Percentiles rank a stretch among this genome's conserved stretches.
phyloP scores from a whole-genome alignment of 92 coral and sea anemone species.

The Actinostola sp. region DNA sequence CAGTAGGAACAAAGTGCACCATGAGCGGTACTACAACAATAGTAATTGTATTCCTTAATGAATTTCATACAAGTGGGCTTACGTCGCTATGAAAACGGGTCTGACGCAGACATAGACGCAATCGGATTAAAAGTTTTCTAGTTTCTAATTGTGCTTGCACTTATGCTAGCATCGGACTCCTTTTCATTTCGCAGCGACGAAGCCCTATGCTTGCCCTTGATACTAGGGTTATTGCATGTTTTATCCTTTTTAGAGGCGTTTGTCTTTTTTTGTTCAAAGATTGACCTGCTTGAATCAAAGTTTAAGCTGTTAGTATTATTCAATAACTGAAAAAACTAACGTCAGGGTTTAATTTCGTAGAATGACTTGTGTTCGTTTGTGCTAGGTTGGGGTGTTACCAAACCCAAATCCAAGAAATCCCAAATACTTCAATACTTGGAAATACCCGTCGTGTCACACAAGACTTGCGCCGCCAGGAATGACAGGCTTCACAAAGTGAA shows the following conservation, averaged over 20 bases:
- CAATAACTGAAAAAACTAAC: not conserved
- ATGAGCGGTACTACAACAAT: not conserved
- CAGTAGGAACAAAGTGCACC: conserved; percentile 9
- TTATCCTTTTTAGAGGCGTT: too few species aligned
- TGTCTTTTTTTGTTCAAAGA: too few species aligned
- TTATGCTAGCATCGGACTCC: too few species aligned
- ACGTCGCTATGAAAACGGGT: not conserved
- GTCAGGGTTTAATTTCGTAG: too few species aligned
- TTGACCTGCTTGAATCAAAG: too few species aligned
- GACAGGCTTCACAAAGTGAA: not conserved
- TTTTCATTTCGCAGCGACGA: too few species aligned
- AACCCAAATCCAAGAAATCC: not conserved
- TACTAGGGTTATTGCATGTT: too few species aligned
- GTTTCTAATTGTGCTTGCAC: too few species aligned
- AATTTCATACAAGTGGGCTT: not conserved
- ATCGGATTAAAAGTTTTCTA: too few species aligned
- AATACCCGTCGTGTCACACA: conserved; percentile 12
- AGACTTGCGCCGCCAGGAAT: conserved; percentile 3
- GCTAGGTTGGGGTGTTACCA: not conserved
- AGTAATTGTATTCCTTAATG: not conserved
- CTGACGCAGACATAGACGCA: too few species aligned
- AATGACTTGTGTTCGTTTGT: not conserved
- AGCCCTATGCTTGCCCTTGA: too few species aligned
- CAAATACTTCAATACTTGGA: not conserved
- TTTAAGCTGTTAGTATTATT: not conserved